These are phyloP conservation scores for Trichoplusia ni DNA, from an alignment of 1,140 invertebrate species.

Conservation along the genomic window DNA sequence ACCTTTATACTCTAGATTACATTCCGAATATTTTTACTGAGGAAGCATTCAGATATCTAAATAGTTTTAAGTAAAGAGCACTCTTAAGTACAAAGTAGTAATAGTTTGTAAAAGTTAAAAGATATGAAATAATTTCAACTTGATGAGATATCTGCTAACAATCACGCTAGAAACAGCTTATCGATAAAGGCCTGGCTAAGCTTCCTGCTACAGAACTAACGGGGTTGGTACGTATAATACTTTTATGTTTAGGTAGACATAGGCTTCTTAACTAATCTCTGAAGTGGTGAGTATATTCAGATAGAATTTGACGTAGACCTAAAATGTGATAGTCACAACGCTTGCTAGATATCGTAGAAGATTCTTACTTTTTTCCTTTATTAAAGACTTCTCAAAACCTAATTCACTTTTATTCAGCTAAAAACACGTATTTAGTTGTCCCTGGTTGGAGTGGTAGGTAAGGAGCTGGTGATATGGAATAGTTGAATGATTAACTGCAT, in stretches of 20 bases:
- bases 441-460: constrained; percentile 18
- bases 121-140: constrained; percentile 15
- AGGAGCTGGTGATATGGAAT: background rate
- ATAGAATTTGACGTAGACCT: constrained; percentile 3
- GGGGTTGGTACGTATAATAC: constrained; percentile 18
- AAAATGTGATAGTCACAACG: background rate
- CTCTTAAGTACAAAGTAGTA: constrained; percentile 12
- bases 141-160: constrained; percentile 32
- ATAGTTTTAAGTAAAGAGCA: constrained; percentile 12
- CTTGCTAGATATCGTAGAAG: constrained; percentile 7
- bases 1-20: constrained; percentile 5
- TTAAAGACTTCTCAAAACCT: background rate
- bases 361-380: constrained; percentile 8
- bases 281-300: constrained; percentile 11
- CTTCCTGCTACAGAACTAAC: constrained; percentile 39
- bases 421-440: constrained; percentile 12
- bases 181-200: constrained; percentile 35
- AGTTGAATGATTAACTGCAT: background rate
- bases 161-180: constrained; percentile 43
- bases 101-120: constrained; percentile 4
- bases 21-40: background rate
- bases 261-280: background rate
- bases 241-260: background rate
- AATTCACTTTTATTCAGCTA: constrained; percentile 4
- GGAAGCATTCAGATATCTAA: constrained; percentile 13